phyloP scores from a whole-genome alignment of 2,888 invertebrate genomes.

The Iselma pallidipennis region DNA sequence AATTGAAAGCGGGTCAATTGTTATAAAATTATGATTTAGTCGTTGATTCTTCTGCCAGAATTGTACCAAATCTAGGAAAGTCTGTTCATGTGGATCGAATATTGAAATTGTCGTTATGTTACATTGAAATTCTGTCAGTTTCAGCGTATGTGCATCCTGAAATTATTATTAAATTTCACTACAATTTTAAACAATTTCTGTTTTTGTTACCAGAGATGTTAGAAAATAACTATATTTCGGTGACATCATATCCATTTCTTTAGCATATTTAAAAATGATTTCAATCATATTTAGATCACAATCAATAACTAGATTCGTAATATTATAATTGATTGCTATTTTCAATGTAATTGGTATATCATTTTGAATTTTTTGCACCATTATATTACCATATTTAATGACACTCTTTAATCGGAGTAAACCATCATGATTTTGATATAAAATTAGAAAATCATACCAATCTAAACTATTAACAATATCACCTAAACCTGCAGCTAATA shows the following conservation, averaged over 20 bases:
- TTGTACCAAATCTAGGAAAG: conserved; percentile 29
- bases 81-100: conserved; percentile 22
- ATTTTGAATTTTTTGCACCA: conserved; percentile 41
- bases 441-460: conserved; percentile 74
- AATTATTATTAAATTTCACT: background rate
- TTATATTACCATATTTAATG: conserved; percentile 65
- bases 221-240: conserved; percentile 67
- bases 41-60: background rate
- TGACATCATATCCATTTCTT: conserved; percentile 76
- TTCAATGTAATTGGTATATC: conserved; percentile 63
- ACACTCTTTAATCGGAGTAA: conserved; percentile 76
- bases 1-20: background rate
- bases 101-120: background rate
- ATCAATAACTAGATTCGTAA: conserved; percentile 61
- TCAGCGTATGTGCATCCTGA: background rate
- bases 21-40: background rate
- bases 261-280: conserved; percentile 64
- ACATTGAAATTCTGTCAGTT: conserved; percentile 34
- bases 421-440: conserved; percentile 77
- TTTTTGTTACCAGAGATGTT: conserved; percentile 61
- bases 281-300: conserved; percentile 67
- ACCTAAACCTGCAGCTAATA: conserved; percentile 66
- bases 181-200: no score
- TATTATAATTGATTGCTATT: background rate
- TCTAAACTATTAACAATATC: conserved; percentile 67